A percentile compares a stretch with the other conserved stretches of the same genome.
phyloP scores from a whole-genome alignment of 2,113 vertebrate genomes.

The Onychorhynchus coronatus region DNA sequence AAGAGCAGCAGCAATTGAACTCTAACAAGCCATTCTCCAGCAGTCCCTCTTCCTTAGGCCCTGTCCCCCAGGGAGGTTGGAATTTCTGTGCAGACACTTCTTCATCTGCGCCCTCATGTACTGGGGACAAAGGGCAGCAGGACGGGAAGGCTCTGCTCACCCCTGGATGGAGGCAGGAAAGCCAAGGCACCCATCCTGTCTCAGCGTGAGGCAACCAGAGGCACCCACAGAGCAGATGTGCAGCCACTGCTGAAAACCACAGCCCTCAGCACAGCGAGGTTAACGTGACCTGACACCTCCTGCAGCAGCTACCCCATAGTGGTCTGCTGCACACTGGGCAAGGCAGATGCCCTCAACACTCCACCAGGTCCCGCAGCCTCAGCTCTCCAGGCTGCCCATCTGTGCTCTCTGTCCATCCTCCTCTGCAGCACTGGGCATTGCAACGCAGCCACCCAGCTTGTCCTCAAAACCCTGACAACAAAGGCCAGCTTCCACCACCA shows the following conservation, averaged over 20 bases:
- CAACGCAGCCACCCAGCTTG: background rate
- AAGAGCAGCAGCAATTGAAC: background rate
- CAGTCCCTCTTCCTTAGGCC: background rate
- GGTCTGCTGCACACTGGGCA: background rate
- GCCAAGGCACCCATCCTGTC: accelerated
- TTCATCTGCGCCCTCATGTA: accelerated
- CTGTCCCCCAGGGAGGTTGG: too few species aligned
- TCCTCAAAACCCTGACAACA: background rate
- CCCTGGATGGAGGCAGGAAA: background rate
- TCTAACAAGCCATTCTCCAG: accelerated
- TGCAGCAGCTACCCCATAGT: background rate
- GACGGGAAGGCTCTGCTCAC: background rate
- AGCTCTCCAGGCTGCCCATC: background rate
- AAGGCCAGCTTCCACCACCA: background rate
- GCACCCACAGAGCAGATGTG: accelerated
- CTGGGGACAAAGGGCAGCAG: background rate
- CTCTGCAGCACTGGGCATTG: background rate
- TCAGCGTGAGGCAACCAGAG: background rate
- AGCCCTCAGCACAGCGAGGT: accelerated
- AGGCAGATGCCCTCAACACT: background rate
- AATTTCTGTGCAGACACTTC: background rate
- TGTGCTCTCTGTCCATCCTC: background rate
- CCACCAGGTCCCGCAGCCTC: background rate
- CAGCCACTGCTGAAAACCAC: background rate
- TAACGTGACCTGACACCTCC: background rate